Evolutionary conservation across 1,140 invertebrate genomes (phyloP).

Genomic region (Caenorhabditis brenneri): DNA sequence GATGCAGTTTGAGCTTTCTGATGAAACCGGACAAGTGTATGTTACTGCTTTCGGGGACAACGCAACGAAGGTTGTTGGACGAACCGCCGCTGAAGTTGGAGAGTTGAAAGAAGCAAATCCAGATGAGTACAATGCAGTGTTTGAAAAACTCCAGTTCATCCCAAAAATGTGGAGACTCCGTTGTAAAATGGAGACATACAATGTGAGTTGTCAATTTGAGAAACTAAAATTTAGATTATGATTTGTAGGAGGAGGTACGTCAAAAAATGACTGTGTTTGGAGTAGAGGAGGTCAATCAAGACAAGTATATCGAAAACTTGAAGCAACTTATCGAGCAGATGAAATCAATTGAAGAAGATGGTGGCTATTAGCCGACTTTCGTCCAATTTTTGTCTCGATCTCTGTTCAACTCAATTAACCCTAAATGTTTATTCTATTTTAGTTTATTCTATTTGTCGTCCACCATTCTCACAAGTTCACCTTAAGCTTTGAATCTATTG

Average conservation of each 20-base stretch:
- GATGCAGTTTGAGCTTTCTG: conserved; percentile 81
- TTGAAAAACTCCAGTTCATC: conserved; percentile 74
- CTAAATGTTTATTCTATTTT: no score
- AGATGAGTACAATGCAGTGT: neutral
- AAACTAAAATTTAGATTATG: neutral
- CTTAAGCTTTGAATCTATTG: conserved; percentile 4
- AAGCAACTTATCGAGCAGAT: conserved; percentile 1
- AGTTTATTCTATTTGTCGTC: neutral
- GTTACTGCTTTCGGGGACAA: conserved; percentile 86
- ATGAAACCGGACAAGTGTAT: conserved; percentile 83
- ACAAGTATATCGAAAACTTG: conserved; percentile 37
- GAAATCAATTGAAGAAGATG: neutral
- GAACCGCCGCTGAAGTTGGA: conserved; percentile 79
- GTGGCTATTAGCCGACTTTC: neutral
- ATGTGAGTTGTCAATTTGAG: conserved; percentile 73
- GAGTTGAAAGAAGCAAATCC: conserved; percentile 48
- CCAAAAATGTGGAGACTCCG: conserved; percentile 83
- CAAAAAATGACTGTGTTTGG: conserved; percentile 2
- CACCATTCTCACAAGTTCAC: neutral
- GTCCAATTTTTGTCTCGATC: neutral
- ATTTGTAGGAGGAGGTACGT: conserved; percentile 36
- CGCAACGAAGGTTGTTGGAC: conserved; percentile 82
- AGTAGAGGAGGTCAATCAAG: conserved; percentile 32
- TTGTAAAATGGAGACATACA: conserved; percentile 86
- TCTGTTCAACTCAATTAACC: neutral